phyloP scores from a whole-genome alignment of 2,888 invertebrate species.

The Chrysolina oricalcia region DNA sequence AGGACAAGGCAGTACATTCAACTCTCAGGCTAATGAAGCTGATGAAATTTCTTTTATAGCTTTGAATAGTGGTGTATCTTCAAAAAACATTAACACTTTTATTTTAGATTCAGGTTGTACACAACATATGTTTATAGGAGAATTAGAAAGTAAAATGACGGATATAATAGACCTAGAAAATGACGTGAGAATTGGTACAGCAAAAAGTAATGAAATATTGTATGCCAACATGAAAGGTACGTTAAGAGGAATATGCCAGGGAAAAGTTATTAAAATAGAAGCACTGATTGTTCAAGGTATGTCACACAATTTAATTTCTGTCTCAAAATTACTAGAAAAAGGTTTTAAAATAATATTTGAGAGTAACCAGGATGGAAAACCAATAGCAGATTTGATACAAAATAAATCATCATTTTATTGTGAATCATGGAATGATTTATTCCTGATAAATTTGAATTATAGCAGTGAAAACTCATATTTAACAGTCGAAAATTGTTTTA shows the following conservation, averaged over 20 bases:
- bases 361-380: background rate
- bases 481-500: too few relatives aligned
- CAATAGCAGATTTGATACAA: too few relatives aligned
- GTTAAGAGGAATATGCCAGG: slow-evolving; percentile 36
- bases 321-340: slow-evolving; percentile 14
- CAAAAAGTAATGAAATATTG: slow-evolving; percentile 29
- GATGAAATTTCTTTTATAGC: slow-evolving; percentile 39
- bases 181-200: slow-evolving; percentile 35
- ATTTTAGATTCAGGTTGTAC: slow-evolving; percentile 39
- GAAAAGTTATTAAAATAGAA: slow-evolving; percentile 35
- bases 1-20: background rate
- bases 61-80: background rate
- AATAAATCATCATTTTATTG: too few relatives aligned
- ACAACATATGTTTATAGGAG: slow-evolving; percentile 34
- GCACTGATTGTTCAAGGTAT: slow-evolving; percentile 30
- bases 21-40: slow-evolving; percentile 35
- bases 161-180: slow-evolving; percentile 23
- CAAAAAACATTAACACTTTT: background rate
- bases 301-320: slow-evolving; percentile 25
- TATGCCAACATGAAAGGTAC: slow-evolving; percentile 25
- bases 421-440: too few relatives aligned
- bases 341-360: slow-evolving; percentile 18
- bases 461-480: too few relatives aligned
- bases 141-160: slow-evolving; percentile 36
- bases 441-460: too few relatives aligned